Evolutionary conservation across 1,140 invertebrate genomes (phyloP).

Genomic region (Monochamus saltuarius): DNA sequence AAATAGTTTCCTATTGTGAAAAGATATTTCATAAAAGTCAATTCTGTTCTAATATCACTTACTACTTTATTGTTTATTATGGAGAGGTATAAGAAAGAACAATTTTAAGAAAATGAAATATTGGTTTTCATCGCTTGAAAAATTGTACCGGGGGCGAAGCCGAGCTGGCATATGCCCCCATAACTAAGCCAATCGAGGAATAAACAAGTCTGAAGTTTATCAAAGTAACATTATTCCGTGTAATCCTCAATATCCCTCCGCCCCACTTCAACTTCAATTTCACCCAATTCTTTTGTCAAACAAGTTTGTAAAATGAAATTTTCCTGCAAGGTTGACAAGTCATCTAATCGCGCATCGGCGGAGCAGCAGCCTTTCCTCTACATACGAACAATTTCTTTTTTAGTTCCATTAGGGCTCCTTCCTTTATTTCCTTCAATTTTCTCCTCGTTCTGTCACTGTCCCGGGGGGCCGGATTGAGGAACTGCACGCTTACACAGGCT

Average conservation of each 20-base stretch:
- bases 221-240: constrained; percentile 10
- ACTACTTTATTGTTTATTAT: too few species aligned
- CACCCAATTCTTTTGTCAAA: constrained; percentile 47
- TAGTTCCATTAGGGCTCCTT: constrained; percentile 43
- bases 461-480: constrained; percentile 31
- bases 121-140: too few species aligned
- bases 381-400: constrained; percentile 47
- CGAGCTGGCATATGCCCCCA: too few species aligned
- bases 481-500: constrained; percentile 1
- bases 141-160: too few species aligned
- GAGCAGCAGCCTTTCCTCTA: constrained; percentile 29
- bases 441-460: constrained; percentile 45
- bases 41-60: too few species aligned
- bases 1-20: too few species aligned
- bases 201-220: too few species aligned
- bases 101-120: too few species aligned
- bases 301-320: constrained; percentile 52
- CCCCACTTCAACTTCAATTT: constrained; percentile 47
- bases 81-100: too few species aligned
- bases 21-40: too few species aligned
- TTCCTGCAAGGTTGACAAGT: constrained; percentile 49
- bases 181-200: too few species aligned
- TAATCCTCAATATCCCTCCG: constrained; percentile 41
- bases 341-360: constrained; percentile 43
- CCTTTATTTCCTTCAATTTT: constrained; percentile 50